These are phyloP conservation scores for Entomobrya multifasciata DNA, from an alignment of 2,888 invertebrate species.

Conservation along the genomic window DNA sequence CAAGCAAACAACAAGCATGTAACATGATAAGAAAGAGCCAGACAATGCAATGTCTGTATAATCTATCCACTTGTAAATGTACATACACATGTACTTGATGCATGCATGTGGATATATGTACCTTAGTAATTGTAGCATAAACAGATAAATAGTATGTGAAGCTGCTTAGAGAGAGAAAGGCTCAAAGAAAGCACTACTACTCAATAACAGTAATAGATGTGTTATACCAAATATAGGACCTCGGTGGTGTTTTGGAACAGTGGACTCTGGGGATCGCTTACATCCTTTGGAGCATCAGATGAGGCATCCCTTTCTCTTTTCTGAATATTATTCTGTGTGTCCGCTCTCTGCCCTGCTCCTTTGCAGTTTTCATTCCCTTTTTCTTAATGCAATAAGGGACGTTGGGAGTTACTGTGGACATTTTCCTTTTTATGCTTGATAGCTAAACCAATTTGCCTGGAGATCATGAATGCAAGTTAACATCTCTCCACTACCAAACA, in stretches of 20 bases:
- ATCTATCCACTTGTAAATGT: no score
- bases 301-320: no score
- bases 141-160: conserved; percentile 6
- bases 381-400: conserved; percentile 69
- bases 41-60: no score
- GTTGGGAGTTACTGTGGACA: conserved; percentile 67
- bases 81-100: no score
- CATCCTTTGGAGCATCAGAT: conserved; percentile 59
- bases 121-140: background rate
- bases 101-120: no score
- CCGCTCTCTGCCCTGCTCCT: no score
- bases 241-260: conserved; percentile 62
- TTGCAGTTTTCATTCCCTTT: conserved; percentile 66
- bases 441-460: conserved; percentile 67
- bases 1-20: no score
- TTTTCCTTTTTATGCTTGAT: conserved; percentile 66
- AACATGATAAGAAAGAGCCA: no score
- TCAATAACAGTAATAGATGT: conserved; percentile 47
- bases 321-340: conserved; percentile 61
- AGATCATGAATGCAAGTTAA: conserved; percentile 62
- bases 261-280: conserved; percentile 66
- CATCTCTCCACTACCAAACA: conserved; percentile 39
- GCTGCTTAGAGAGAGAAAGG: background rate
- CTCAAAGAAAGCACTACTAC: conserved; percentile 7
- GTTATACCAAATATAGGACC: conserved; percentile 52